Evolutionary conservation across 2,113 vertebrate species (phyloP).

Genomic region (Blennius ocellaris): DNA sequence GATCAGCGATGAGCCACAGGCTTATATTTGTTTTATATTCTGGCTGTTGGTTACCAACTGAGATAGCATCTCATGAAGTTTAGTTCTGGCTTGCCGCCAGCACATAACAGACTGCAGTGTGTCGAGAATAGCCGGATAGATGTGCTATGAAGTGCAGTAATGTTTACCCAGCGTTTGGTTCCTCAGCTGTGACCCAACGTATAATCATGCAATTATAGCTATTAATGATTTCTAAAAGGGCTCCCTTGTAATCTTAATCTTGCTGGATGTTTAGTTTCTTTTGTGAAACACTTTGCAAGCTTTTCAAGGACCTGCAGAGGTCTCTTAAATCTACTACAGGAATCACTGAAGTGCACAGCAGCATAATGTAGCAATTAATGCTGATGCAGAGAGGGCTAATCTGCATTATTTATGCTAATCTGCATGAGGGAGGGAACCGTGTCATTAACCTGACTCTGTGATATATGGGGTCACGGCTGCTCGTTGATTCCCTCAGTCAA

Average conservation of each 20-base stretch:
- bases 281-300: conserved; percentile 4
- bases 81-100: conserved; percentile 10
- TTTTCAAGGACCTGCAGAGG: conserved; percentile 44
- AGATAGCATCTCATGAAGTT: conserved; percentile 8
- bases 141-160: not conserved
- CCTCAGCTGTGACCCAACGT: not conserved
- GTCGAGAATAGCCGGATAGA: not conserved
- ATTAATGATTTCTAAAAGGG: not conserved
- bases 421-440: conserved; percentile 39
- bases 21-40: conserved; percentile 35
- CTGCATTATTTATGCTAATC: conserved; percentile 65
- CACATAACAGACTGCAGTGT: conserved; percentile 17
- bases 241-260: not conserved
- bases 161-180: conserved; percentile 7
- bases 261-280: not conserved
- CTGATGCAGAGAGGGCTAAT: conserved; percentile 49
- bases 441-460: conserved; percentile 62
- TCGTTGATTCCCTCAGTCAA: conserved; percentile 25
- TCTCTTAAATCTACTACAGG: conserved; percentile 19
- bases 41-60: not conserved
- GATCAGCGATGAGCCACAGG: conserved; percentile 2
- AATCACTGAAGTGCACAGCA: conserved; percentile 45
- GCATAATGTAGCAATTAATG: conserved; percentile 49
- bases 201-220: not conserved
- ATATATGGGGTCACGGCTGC: conserved; percentile 43